Base-by-base conservation (phyloP, 2,888 invertebrate genomes). In the Theretra japonica region DNA sequence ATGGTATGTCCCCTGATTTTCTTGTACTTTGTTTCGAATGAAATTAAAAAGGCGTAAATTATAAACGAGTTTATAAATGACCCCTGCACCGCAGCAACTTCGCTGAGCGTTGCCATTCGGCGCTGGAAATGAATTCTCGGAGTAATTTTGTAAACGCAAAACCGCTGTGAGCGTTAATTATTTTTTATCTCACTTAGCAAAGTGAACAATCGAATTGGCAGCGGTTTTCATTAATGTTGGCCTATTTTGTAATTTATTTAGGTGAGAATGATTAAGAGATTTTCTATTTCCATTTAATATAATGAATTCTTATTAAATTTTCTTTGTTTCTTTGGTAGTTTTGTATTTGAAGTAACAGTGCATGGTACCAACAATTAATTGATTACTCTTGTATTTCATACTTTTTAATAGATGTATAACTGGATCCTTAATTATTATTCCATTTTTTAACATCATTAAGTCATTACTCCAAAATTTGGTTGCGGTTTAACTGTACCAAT, bases 31-130 rank as follows among this genome's bases (percentile, higher is more conserved):
- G 41, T 62, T 62, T 15, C 23, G 33, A 15, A 21, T 62, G 21
- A 62, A 21, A 41, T 41, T 62, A 21, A 62, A 62, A 62, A 11
- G 62, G 62, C 41, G 62, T 41, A 62, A 62, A 62, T 62, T 62
- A 62, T 62, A 33, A 62, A 62, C 62, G 21, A 33, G 41, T 62
- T 62, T 62, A 62, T 41, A 62, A 62, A 62, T 62, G 62, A 21
- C 5, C 41, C 21, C 21, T 41, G 62, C 33, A 41, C 8, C 21
- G 21, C 62, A 21, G 41, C 65, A 17, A 48, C 23, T 25, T 65
- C 65, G 21, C 23, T 41, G 65, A 65, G 48, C 41, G 48, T 11
- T 23, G 23, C 48, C 23, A 48, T 65, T 65, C 21, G 41, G 23
- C 48, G 65, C 11, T 48, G 23, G 23, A 65, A 65, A 48, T 65